Base-by-base conservation (phyloP, 2,797 vertebrate genomes). In the Sebastes baramenuke region DNA sequence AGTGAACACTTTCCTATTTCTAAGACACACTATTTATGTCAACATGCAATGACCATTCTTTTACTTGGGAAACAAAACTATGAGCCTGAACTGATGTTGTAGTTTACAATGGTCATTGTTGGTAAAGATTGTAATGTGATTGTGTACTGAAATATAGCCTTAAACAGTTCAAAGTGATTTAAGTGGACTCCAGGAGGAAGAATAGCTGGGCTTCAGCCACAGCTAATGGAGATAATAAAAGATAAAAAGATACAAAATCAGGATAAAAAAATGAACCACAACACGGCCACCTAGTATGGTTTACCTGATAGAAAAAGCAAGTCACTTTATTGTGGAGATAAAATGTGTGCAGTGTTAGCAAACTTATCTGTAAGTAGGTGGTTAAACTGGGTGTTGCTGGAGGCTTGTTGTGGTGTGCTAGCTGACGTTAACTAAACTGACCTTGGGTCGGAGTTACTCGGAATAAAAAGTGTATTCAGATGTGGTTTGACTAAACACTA, bases 341-440 rank as follows among this genome's bases (percentile, higher is more conserved):
- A 22, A 64, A 38, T 6, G 4, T 14, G 24, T 7, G 4, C 52
- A 70, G 52, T 11, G 9, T 69, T 18, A 18, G 29, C 10, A 30
- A 86, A 86, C 67, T 79, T 75, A 27, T 20, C 16, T 4, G 5
- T 30, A 5, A 0, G 13, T 8, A 49, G 18, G 6, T 29, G 6
- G 3, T 22, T n/a, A 5, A 49, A 30, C 0, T 13, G 0, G 20
- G 7, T 36, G 25, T 13, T 10, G 11, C 8, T 10, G 22, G 27
- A 24, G 22, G 42, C 13, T 67, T 22, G 77, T 18, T 65, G 18
- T 8, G 25, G 2, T 32, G 49, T 27, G 71, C 58, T 66, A 54
- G 80, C 77, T 38, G 36, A 38, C 36, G 36, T 38, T 68, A 58
- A 70, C 79, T 62, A 64, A 58, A 73, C 83, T 77, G 87, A 87